These are phyloP conservation scores for Drosophila nigrodunni DNA, from an alignment of 1,140 invertebrate species.

Conservation along the genomic window DNA sequence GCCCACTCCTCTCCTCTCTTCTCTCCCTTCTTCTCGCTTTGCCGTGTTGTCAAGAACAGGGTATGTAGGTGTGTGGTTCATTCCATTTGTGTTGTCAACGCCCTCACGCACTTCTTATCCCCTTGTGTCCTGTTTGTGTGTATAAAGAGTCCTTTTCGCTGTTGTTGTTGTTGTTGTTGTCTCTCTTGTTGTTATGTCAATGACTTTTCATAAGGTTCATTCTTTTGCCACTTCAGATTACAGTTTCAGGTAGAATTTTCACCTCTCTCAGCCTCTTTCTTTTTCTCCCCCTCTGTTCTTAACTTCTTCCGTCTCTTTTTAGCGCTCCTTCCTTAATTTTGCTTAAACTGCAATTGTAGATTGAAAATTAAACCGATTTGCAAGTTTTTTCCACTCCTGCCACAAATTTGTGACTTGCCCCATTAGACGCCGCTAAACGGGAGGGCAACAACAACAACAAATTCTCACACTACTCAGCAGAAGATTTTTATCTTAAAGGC, in stretches of 20 bases:
- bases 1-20: conserved; percentile 5
- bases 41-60: neutral
- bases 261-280: neutral
- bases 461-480: conserved; percentile 29
- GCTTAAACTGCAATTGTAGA: conserved; percentile 20
- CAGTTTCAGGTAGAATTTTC: conserved; percentile 28
- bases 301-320: neutral
- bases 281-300: neutral
- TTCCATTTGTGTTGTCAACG: conserved; percentile 45
- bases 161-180: conserved; percentile 7
- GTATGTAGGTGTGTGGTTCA: conserved; percentile 35
- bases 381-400: conserved; percentile 35
- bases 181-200: conserved; percentile 52
- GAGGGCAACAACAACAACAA: conserved; percentile 52
- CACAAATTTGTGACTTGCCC: conserved; percentile 33
- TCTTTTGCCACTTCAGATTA: conserved; percentile 66
- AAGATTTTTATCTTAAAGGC: conserved; percentile 64
- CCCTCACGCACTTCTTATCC: conserved; percentile 53
- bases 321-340: neutral
- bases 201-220: conserved; percentile 68
- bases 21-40: neutral
- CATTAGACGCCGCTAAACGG: conserved; percentile 64
- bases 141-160: neutral
- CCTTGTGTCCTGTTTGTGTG: conserved; percentile 5
- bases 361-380: conserved; percentile 44